A percentile compares a stretch with the other conserved stretches of the same genome.
phyloP scores from a whole-genome alignment of 2,113 vertebrate genomes.

The Trochalopteron elliotii region DNA sequence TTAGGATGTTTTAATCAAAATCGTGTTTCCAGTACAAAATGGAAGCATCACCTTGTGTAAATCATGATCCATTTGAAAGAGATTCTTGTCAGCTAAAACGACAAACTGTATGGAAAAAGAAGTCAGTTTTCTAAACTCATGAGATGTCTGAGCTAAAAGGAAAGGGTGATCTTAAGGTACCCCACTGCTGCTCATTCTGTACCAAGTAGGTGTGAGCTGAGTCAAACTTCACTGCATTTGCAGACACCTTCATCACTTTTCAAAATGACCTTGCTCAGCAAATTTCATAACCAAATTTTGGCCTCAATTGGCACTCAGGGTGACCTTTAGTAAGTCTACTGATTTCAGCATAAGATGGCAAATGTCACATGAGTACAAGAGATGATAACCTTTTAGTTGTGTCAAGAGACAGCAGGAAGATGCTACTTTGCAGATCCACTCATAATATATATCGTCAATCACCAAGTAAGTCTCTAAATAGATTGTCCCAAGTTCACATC shows the following conservation, averaged over 20 bases:
- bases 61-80: background rate
- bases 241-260: background rate
- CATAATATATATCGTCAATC: fast-evolving
- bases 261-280: background rate
- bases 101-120: background rate
- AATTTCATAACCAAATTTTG: background rate
- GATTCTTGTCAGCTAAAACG: background rate
- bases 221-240: background rate
- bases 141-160: background rate
- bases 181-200: background rate
- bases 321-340: background rate
- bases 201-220: background rate
- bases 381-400: background rate
- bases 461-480: background rate
- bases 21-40: background rate
- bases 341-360: background rate
- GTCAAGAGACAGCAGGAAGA: background rate
- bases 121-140: background rate
- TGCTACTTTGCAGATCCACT: background rate
- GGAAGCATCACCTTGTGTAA: background rate
- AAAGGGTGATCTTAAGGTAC: background rate
- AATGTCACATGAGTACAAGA: background rate
- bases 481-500: background rate
- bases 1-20: background rate
- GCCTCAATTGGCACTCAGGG: fast-evolving